phyloP scores from a whole-genome alignment of 2,113 vertebrate species.

The Neodon shergylaensis region DNA sequence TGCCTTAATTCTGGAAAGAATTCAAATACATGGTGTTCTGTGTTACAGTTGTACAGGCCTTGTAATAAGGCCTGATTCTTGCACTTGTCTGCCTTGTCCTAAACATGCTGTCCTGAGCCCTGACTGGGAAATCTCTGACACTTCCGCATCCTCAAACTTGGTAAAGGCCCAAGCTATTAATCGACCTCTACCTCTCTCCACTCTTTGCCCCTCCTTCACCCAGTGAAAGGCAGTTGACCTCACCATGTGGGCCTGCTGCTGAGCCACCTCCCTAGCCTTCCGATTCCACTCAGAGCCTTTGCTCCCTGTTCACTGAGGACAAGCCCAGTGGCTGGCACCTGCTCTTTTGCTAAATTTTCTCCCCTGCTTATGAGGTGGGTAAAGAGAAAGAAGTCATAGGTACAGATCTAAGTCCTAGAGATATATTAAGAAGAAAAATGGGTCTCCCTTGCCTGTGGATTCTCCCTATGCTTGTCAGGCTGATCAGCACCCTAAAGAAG shows the following conservation, averaged over 20 bases:
- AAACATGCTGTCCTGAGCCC: background rate
- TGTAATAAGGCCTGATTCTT: background rate
- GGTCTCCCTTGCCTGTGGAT: background rate
- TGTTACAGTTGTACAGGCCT: background rate
- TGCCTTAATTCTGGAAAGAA: slow-evolving; percentile 26
- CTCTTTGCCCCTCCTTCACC: background rate
- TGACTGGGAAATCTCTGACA: background rate
- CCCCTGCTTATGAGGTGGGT: background rate
- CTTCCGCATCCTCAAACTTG: accelerated
- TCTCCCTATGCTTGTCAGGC: background rate
- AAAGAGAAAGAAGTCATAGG: background rate
- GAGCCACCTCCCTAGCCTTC: background rate
- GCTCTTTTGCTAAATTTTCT: background rate
- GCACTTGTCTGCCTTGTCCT: background rate
- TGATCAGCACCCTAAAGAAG: background rate
- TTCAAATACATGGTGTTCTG: background rate
- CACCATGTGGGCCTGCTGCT: background rate
- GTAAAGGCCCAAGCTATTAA: background rate
- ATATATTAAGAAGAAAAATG: background rate
- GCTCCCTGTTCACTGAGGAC: too few species aligned
- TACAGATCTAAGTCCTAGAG: background rate
- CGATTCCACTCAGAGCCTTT: background rate
- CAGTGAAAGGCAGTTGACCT: background rate
- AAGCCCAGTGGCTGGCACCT: background rate
- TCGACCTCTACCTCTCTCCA: background rate